Conservation (phyloP, 2,797 vertebrate genomes). For the Cuculus canorus region DNA sequence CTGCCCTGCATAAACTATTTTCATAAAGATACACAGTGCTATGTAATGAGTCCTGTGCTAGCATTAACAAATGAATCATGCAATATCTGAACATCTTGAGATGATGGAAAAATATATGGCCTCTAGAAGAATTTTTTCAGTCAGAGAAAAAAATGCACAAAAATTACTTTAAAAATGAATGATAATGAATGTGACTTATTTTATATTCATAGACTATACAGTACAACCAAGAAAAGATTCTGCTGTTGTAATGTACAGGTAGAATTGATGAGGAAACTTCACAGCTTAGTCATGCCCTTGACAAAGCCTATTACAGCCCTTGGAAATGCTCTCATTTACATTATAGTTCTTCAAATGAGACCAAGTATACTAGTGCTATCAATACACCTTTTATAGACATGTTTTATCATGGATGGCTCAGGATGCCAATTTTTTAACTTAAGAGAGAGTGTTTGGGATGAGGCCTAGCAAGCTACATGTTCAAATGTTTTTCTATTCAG, state of each 20-base stretch:
- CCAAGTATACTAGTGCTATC: background rate
- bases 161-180: background rate
- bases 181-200: background rate
- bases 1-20: background rate
- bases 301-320: background rate
- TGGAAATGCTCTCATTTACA: background rate
- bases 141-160: background rate
- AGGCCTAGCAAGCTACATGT: background rate
- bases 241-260: background rate
- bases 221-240: background rate
- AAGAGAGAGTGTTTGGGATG: background rate
- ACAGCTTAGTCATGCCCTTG: background rate
- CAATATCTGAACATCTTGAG: background rate
- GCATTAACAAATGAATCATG: background rate
- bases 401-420: background rate
- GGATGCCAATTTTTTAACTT: background rate
- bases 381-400: fast-evolving
- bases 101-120: background rate
- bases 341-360: background rate
- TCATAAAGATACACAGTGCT: background rate
- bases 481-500: background rate
- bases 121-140: background rate
- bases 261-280: background rate
- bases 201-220: background rate
- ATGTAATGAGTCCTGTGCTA: background rate